Evolutionary conservation across 2,113 vertebrate genomes (phyloP).

Genomic region (Pollimyrus isidori): DNA sequence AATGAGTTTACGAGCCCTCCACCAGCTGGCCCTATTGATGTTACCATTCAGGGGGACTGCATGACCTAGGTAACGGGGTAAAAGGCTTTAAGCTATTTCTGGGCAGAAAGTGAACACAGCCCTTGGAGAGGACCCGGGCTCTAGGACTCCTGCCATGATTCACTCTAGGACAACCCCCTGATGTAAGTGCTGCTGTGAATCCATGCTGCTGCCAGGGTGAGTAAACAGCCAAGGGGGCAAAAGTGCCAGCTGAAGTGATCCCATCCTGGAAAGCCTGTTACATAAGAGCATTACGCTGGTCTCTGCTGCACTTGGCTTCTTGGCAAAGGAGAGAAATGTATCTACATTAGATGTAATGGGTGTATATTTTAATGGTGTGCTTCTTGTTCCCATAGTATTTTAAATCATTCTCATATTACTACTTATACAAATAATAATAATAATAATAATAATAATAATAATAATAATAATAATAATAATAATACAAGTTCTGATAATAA

Average conservation of each 20-base stretch:
- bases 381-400: background rate
- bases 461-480: background rate
- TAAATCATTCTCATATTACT: background rate
- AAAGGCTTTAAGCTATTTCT: background rate
- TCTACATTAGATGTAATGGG: background rate
- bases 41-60: background rate
- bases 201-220: background rate
- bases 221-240: background rate
- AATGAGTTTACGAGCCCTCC: background rate
- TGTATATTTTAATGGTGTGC: background rate
- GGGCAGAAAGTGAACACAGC: background rate
- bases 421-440: background rate
- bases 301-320: background rate
- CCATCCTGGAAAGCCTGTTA: background rate
- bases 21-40: too few species aligned
- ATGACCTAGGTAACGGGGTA: background rate
- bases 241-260: background rate
- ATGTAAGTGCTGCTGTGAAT: constrained; percentile 1
- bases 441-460: background rate
- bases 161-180: background rate
- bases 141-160: background rate
- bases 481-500: background rate
- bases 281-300: background rate
- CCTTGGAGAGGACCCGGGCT: background rate
- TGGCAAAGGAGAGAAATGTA: background rate